These are phyloP conservation scores for Musca vetustissima DNA, from an alignment of 1,140 invertebrate species.

Conservation along the genomic window DNA sequence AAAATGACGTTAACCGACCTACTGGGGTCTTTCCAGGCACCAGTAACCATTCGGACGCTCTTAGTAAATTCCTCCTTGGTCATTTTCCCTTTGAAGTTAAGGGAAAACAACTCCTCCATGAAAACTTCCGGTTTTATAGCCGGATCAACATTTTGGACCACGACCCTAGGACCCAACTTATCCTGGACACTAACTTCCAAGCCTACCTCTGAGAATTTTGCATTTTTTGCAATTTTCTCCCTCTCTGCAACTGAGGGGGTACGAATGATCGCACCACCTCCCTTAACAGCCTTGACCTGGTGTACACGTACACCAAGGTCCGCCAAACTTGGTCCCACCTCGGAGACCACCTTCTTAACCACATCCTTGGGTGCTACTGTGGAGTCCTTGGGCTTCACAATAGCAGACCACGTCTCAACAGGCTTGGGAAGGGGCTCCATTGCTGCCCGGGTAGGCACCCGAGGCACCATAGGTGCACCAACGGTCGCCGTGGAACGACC, in stretches of 20 bases:
- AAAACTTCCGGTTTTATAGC: not conserved
- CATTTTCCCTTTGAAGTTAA: not conserved
- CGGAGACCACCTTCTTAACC: not conserved
- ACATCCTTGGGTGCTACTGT: not conserved
- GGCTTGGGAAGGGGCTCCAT: not conserved
- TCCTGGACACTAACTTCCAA: too few relatives aligned
- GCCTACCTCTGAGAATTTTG: not conserved
- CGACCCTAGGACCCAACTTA: not conserved
- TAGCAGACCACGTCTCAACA: conserved; percentile 27
- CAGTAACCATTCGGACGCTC: not conserved
- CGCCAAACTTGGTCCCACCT: conserved; percentile 16
- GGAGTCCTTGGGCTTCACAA: conserved; percentile 2
- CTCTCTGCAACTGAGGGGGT: conserved; percentile 7
- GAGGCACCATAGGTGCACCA: not conserved
- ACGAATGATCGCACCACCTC: conserved; percentile 21
- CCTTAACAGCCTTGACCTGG: conserved; percentile 15
- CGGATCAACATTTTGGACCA: not conserved
- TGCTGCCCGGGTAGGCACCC: not conserved
- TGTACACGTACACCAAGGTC: conserved; percentile 22
- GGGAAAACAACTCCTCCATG: not conserved
- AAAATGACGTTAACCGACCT: not conserved
- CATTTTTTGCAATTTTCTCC: not conserved
- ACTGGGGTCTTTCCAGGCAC: not conserved
- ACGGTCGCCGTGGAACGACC: not conserved
- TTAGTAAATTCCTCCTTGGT: not conserved